Evolutionary conservation across 1,140 invertebrate species (phyloP), one percentile per base, ranked within the genome.

Genomic region (Cotesia typhae): DNA sequence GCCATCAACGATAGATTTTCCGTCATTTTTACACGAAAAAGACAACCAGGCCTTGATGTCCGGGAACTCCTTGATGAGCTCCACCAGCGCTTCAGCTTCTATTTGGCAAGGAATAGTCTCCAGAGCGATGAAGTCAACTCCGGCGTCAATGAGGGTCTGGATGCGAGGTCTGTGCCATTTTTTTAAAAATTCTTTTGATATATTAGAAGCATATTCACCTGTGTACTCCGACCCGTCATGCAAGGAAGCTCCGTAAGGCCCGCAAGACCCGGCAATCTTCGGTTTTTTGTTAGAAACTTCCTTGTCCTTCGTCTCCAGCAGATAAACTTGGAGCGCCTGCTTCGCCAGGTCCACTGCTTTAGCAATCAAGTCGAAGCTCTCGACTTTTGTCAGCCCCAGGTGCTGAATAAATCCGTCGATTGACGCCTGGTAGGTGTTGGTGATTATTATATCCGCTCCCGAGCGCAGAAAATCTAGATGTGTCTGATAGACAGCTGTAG

Each of bases 221-320:
- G 89, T 92, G 80, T 98, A 98, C 84, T 99, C 97, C 0, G 96
- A 98, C 9, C 93, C 94, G 85, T 98, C 95, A 79, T 94, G 92
- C 3, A 96, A 87, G 70, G 90, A 92, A 2, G 96, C 96, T 0
- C 96, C 97, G 82, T 97, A 98, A 0, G 96, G 95, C 0, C 97
- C 96, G 52, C 97, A 91, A 0, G 96, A 96, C 6, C 95, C 97
- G 38, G 94, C 91, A 61, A 95, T 90, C 53, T 92, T 75, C 4
- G 93, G 92, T 52, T 83, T 78, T 12, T 55, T 36, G 55, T 85
- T 85, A 35, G 55, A 41, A 0, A 80, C 76, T 5, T 71, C 67
- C 17, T 66, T 63, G 4, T 71, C 70, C 65, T 84, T 77, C 53
- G 76, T 85, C 71, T 92, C 91, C 70, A 90, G 82, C 53, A 89